phyloP scores from a whole-genome alignment of 2,888 invertebrate species.

The Parnassius glacialis region DNA sequence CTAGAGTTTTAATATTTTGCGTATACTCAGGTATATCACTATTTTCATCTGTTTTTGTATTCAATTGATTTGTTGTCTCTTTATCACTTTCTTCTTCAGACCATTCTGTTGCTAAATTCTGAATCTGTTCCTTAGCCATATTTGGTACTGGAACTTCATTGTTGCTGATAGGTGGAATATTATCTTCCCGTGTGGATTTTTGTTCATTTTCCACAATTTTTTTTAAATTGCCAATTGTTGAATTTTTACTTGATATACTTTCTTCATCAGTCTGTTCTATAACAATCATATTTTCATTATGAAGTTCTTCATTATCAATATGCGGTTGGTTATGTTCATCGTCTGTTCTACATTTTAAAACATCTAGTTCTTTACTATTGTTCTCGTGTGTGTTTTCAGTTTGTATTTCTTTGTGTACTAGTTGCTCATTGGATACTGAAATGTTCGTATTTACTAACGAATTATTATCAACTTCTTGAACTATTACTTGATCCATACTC shows the following conservation, averaged over 20 bases:
- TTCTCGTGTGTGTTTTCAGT: slow-evolving; percentile 14
- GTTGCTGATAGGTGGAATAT: slow-evolving; percentile 6
- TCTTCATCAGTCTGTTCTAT: slow-evolving; percentile 30
- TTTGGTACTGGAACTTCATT: slow-evolving; percentile 27
- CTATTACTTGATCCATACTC: slow-evolving; percentile 26
- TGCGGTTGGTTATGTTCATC: slow-evolving; percentile 26
- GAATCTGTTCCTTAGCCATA: slow-evolving; percentile 46
- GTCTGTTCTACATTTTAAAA: slow-evolving; percentile 11
- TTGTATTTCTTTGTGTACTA: slow-evolving; percentile 25
- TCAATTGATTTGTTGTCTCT: slow-evolving; percentile 25
- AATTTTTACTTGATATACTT: slow-evolving; percentile 30
- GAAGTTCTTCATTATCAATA: slow-evolving; percentile 13
- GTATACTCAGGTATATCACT: slow-evolving; percentile 12
- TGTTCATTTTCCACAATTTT: slow-evolving; percentile 23
- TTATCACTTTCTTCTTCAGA: slow-evolving; percentile 60
- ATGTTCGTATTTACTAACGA: slow-evolving; percentile 26
- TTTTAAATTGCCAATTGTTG: slow-evolving; percentile 27
- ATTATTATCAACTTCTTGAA: slow-evolving; percentile 32
- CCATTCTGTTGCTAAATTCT: slow-evolving; percentile 62
- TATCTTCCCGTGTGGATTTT: slow-evolving; percentile 1
- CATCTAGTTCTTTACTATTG: slow-evolving; percentile 20
- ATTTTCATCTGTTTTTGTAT: not conserved
- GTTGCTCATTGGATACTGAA: slow-evolving; percentile 22
- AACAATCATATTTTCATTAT: slow-evolving; percentile 28
- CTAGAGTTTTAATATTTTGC: slow-evolving; percentile 18